These are phyloP conservation scores for Maconellicoccus hirsutus DNA, from an alignment of 1,140 invertebrate species.

Conservation along the genomic window DNA sequence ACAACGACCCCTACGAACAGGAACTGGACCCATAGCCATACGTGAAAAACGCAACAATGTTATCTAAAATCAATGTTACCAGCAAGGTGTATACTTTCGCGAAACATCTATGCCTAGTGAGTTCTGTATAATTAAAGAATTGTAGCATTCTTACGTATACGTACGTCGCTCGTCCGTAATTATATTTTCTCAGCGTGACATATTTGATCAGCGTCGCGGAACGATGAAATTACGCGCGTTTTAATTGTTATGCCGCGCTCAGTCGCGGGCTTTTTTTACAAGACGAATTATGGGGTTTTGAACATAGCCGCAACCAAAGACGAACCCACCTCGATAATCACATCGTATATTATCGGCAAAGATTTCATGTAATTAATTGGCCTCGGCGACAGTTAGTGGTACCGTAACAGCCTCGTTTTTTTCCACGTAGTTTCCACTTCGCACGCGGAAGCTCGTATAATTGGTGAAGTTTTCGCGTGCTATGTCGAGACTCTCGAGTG, in stretches of 20 bases:
- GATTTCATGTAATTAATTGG: constrained; percentile 5
- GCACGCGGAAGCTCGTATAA: neutral
- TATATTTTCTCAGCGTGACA: neutral
- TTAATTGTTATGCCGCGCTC: neutral
- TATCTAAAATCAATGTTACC: too few relatives aligned
- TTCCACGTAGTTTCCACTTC: neutral
- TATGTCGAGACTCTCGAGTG: too few relatives aligned
- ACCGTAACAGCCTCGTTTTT: neutral
- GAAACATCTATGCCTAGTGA: neutral
- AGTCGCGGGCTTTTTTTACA: neutral
- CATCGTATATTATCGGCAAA: neutral
- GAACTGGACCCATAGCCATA: too few relatives aligned
- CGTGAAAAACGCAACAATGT: too few relatives aligned
- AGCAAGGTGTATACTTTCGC: too few relatives aligned
- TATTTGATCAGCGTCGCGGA: neutral
- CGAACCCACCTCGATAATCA: constrained; percentile 7
- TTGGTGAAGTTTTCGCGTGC: neutral
- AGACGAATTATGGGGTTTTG: neutral
- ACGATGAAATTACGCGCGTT: neutral
- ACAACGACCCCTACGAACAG: too few relatives aligned
- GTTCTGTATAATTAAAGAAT: neutral
- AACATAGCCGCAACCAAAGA: neutral
- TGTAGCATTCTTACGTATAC: neutral
- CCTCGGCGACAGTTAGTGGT: neutral
- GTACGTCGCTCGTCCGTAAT: neutral